Evolutionary conservation across 2,888 invertebrate genomes (phyloP), one percentile per base, ranked within the genome.

Genomic region (Hartigia nigra): DNA sequence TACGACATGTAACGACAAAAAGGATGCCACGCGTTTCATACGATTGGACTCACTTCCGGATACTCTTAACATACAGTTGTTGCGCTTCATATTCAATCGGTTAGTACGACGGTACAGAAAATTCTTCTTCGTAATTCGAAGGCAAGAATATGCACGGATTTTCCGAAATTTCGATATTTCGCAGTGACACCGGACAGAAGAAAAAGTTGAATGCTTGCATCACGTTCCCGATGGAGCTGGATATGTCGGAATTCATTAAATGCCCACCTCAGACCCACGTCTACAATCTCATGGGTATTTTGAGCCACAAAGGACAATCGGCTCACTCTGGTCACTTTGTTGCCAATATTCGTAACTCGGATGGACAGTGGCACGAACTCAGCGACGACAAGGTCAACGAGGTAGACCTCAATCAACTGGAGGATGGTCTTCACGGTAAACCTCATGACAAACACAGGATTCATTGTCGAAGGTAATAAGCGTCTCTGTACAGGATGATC

Each of bases 281-380:
- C 74, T 95, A 95, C 85, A 93, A 93, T 82, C 92, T 95, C 74
- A 93, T 92, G 70, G 95, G 95, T 5, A 95, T 95, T 78, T 91
- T 95, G 74, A 94, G 95, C 81, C 95, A 95, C 85, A 93, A 94
- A 85, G 95, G 95, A 3, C 92, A 92, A 31, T 94, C 94, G 79
- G 94, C 95, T 11, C 93, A 94, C 86, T 94, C 94, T 76, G 95
- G 95, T 1, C 95, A 95, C 88, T 95, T 95, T 87, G 92, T 95
- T 87, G 92, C 93, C 84, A 90, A 90, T 88, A 92, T 90, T 83
- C 88, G 89, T 81, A 89, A 89, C 83, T 88, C 91, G 14, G 92
- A 92, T 31, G 93, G 93, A 31, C 92, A 92, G 75, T 95, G 95
- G 95, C 94, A 93, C 88, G 94, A 94, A 85, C 95, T 95, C 87